These are phyloP conservation scores for Nomada fucata DNA, from an alignment of 2,888 invertebrate genomes.

Conservation along the genomic window DNA sequence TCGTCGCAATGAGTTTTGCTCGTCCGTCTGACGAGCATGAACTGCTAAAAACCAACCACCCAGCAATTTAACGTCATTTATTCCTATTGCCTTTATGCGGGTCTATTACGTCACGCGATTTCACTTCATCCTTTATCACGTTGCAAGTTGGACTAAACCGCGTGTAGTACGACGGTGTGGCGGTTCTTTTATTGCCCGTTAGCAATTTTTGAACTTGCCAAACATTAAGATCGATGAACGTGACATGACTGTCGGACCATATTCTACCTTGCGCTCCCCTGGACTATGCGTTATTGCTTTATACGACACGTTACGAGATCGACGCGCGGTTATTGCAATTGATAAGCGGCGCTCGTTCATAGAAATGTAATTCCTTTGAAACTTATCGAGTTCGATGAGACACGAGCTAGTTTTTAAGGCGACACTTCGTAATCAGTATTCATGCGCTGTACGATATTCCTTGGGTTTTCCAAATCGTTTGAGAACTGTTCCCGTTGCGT, in stretches of 20 bases:
- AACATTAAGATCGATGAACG: constrained; percentile 48
- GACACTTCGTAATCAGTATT: background rate
- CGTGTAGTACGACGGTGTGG: constrained; percentile 11
- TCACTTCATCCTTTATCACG: constrained; percentile 54
- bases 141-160: constrained; percentile 16
- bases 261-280: background rate
- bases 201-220: constrained; percentile 49
- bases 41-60: constrained; percentile 67
- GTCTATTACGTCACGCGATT: constrained; percentile 77
- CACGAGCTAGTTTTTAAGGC: no score
- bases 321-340: constrained; percentile 14
- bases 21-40: constrained; percentile 28
- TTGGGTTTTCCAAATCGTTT: background rate
- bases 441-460: background rate
- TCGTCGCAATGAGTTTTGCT: constrained; percentile 25
- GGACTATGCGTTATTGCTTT: constrained; percentile 1
- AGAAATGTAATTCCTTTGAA: constrained; percentile 19
- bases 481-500: no score
- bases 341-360: constrained; percentile 23
- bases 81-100: constrained; percentile 81
- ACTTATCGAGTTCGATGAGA: background rate
- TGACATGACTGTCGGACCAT: background rate
- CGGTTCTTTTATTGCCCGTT: constrained; percentile 31
- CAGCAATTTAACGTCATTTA: constrained; percentile 81
- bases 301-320: background rate